A percentile compares a stretch with the other conserved stretches of the same genome.
phyloP scores from a whole-genome alignment of 2,113 vertebrate species.

The Talpa occidentalis region DNA sequence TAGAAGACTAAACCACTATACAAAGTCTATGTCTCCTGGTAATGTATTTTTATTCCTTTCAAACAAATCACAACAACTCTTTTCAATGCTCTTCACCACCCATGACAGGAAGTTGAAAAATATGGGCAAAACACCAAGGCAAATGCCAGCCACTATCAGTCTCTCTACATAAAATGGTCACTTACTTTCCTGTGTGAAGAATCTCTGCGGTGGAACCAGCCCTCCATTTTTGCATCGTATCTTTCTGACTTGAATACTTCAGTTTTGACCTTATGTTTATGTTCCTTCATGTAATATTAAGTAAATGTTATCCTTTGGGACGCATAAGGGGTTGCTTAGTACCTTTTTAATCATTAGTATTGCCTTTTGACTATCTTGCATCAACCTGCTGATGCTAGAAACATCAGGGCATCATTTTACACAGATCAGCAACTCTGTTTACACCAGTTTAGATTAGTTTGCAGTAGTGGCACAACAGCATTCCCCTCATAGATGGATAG shows the following conservation, averaged over 20 bases:
- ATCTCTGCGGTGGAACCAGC: background rate
- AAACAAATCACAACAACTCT: background rate
- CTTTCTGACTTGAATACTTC: background rate
- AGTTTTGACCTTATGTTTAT: slow-evolving; percentile 30
- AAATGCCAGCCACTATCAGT: background rate
- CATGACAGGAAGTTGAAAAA: background rate
- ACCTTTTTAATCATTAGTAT: slow-evolving; percentile 43
- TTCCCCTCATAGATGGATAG: background rate
- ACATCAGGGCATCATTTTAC: background rate
- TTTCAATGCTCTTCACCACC: background rate
- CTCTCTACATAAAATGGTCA: background rate
- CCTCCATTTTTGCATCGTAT: background rate
- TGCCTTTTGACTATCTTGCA: background rate
- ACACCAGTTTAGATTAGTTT: background rate
- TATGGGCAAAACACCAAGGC: background rate
- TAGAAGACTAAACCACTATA: background rate
- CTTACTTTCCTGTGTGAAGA: background rate
- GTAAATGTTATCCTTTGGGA: background rate
- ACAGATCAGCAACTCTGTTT: background rate
- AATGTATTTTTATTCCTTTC: background rate
- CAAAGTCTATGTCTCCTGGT: background rate
- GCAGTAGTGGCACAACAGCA: background rate
- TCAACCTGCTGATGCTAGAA: background rate
- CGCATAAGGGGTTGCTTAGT: background rate
- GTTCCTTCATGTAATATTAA: background rate